Evolutionary conservation across 2,888 invertebrate genomes (phyloP).

Genomic region (Zhuqinia jingwanae): DNA sequence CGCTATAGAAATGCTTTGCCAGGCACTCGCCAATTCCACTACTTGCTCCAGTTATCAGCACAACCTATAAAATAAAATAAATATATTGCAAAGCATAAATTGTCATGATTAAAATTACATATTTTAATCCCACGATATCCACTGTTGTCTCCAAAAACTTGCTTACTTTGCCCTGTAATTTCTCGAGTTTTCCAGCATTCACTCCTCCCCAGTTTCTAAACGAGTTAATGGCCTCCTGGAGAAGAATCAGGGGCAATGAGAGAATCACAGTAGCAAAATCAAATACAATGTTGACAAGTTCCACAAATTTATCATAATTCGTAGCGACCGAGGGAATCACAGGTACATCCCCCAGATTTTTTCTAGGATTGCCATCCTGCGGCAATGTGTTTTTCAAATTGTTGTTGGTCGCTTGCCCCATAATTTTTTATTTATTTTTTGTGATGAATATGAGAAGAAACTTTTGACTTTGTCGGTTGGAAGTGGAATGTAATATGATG

Average conservation of each 20-base stretch:
- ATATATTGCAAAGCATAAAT: no score
- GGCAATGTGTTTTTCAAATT: no score
- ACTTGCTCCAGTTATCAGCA: conserved; percentile 96
- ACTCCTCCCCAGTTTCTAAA: neutral
- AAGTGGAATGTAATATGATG: no score
- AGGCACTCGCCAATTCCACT: conserved; percentile 96
- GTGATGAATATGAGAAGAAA: no score
- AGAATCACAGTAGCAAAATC: neutral
- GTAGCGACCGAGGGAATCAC: neutral
- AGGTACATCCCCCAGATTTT: no score
- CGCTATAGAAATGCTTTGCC: conserved; percentile 91
- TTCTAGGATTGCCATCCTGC: no score
- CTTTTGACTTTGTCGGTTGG: no score
- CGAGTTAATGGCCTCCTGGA: neutral
- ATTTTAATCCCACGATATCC: no score
- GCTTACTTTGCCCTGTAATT: neutral
- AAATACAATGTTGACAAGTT: neutral
- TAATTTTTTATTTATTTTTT: no score
- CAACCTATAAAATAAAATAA: conserved; percentile 85
- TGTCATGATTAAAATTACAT: no score
- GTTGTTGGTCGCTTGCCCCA: no score
- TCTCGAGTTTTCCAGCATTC: neutral
- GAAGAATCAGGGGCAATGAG: neutral
- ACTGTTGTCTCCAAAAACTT: neutral
- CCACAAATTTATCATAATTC: neutral